Percentiles rank a stretch among this genome's conserved stretches.
phyloP scores from a whole-genome alignment of 2,888 invertebrate genomes.

The Tubulanus polymorphus region DNA sequence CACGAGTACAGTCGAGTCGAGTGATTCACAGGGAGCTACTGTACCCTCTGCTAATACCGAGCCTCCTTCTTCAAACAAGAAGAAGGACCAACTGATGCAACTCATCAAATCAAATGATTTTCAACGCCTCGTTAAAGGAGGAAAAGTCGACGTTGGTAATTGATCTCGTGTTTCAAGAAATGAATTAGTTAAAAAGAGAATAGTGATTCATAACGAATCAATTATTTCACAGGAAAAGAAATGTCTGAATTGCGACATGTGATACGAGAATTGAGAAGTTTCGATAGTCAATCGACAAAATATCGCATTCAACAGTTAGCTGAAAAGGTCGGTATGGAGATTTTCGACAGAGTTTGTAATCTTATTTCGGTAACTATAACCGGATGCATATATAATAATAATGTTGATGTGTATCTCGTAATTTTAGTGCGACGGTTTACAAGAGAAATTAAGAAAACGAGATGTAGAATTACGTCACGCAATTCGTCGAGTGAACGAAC shows the following conservation, averaged over 20 bases:
- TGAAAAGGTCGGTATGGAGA: conserved; percentile 6
- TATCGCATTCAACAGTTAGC: conserved; percentile 3
- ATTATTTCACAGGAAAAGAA: conserved; percentile 22
- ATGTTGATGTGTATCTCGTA: too few species aligned
- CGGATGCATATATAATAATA: too few species aligned
- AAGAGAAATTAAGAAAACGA: conserved; percentile 1
- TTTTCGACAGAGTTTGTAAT: too few species aligned
- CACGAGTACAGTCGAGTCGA: conserved; percentile 10
- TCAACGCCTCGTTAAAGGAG: conserved; percentile 23
- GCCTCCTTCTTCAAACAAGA: conserved; percentile 10
- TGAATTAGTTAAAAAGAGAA: not conserved
- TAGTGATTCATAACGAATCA: too few species aligned
- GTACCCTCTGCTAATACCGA: not conserved
- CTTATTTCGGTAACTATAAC: too few species aligned
- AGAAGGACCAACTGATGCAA: conserved; percentile 22
- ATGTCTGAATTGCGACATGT: conserved; percentile 23
- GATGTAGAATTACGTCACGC: conserved; percentile 11
- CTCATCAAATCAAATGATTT: conserved; percentile 30
- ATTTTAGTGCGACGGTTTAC: conserved; percentile 11
- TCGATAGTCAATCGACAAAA: conserved; percentile 22
- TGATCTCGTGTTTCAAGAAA: not conserved
- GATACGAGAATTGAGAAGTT: conserved; percentile 23
- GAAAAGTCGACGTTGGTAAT: too few species aligned
- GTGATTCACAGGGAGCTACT: not conserved
- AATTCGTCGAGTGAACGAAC: conserved; percentile 6